Conservation (phyloP, 2,888 invertebrate genomes). For the Eudemis profundana region DNA sequence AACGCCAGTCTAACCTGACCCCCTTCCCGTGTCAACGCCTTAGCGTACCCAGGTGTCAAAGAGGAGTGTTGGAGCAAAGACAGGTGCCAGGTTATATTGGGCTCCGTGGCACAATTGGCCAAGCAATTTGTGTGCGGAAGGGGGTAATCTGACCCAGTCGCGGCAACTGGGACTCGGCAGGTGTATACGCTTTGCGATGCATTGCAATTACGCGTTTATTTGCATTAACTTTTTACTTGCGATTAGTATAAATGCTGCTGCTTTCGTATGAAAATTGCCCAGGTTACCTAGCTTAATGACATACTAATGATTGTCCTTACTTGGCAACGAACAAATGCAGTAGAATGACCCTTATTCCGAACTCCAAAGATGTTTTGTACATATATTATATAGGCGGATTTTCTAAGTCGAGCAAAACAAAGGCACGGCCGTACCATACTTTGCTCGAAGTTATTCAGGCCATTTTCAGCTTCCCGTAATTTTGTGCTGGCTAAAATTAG, state of each 20-base stretch:
- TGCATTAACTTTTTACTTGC: constrained; percentile 37
- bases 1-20: constrained; percentile 52
- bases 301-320: too few species aligned
- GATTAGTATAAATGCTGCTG: constrained; percentile 17
- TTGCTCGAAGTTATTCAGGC: too few species aligned
- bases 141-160: constrained; percentile 52
- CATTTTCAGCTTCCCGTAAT: too few species aligned
- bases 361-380: too few species aligned
- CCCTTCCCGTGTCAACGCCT: constrained; percentile 46
- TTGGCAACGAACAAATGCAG: too few species aligned
- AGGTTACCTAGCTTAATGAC: not conserved
- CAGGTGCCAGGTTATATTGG: constrained; percentile 54
- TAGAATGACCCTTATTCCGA: too few species aligned
- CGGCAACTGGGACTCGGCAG: constrained; percentile 46
- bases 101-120: constrained; percentile 50
- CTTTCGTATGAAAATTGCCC: not conserved
- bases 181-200: constrained; percentile 33
- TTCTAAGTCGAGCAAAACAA: too few species aligned
- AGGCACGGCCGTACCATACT: too few species aligned
- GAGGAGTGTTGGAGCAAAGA: constrained; percentile 46
- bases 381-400: too few species aligned
- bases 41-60: constrained; percentile 44
- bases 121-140: constrained; percentile 57
- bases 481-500: too few species aligned
- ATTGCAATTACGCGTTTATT: constrained; percentile 29